A percentile compares a stretch with the other conserved stretches of the same genome.
phyloP scores from a whole-genome alignment of 2,113 vertebrate species.

The Callipepla californica region DNA sequence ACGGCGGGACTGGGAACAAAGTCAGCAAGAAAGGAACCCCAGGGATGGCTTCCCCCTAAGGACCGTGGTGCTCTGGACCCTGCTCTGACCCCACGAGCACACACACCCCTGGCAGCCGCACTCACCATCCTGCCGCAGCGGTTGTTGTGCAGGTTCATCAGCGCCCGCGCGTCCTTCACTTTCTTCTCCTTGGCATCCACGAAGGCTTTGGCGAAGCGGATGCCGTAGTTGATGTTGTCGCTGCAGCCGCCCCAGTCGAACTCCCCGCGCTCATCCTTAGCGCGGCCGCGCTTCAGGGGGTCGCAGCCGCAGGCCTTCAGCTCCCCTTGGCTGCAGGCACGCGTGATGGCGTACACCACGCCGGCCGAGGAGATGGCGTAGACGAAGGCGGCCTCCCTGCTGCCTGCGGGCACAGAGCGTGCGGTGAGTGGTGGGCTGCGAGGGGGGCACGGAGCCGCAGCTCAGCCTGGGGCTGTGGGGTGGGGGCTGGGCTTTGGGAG shows the following conservation, averaged over 20 bases:
- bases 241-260: constrained; percentile 99
- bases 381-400: constrained; percentile 95
- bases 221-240: constrained; percentile 96
- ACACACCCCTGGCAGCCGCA: background rate
- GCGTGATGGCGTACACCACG: constrained; percentile 94
- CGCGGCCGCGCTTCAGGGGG: constrained; percentile 89
- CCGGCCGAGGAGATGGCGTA: constrained; percentile 97
- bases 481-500: no score
- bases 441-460: no score
- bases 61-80: background rate
- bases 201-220: constrained; percentile 94
- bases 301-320: constrained; percentile 94
- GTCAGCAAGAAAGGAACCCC: background rate
- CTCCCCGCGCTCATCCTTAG: constrained; percentile 88
- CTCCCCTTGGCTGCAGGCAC: constrained; percentile 96
- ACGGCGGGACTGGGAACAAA: no score
- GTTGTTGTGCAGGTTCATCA: constrained; percentile 99
- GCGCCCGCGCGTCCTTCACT: constrained; percentile 93
- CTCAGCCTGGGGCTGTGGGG: no score
- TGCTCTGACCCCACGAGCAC: no score
- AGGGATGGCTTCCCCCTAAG: no score
- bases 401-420: constrained; percentile 78
- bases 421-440: background rate
- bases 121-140: constrained; percentile 96
- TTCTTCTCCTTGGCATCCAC: constrained; percentile 96